Percentiles rank a stretch among this genome's conserved stretches.
Conservation (phyloP, 2,888 invertebrate species). For the Lasioglossum calceatum region DNA sequence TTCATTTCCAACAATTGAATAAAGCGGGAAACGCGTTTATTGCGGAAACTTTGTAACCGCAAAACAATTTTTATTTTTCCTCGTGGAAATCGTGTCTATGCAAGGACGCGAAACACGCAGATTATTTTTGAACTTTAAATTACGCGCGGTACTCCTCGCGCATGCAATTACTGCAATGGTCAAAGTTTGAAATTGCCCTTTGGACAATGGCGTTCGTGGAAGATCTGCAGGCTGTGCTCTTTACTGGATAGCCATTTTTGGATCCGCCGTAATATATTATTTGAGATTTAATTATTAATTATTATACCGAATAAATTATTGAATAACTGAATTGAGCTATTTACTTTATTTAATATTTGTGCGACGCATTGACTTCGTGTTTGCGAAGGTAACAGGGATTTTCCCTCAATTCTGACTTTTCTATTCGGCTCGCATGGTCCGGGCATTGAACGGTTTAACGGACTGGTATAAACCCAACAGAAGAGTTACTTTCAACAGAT, state of each 20-base stretch:
- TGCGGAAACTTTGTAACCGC: not conserved
- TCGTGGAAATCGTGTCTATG: not conserved
- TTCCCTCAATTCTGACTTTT: constrained; percentile 39
- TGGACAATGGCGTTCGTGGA: constrained; percentile 3
- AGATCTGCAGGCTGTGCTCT: constrained; percentile 18
- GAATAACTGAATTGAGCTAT: not conserved
- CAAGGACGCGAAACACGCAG: not conserved
- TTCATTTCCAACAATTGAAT: constrained; percentile 13
- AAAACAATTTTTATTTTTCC: not conserved
- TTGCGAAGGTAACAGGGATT: constrained; percentile 29
- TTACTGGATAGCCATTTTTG: constrained; percentile 37
- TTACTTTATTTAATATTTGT: constrained; percentile 18
- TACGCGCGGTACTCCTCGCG: constrained; percentile 7
- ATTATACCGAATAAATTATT: not conserved
- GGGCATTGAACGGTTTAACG: constrained; percentile 42
- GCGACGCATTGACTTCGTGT: not conserved
- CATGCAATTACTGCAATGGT: constrained; percentile 26
- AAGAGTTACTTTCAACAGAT: constrained; percentile 40
- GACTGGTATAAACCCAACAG: constrained; percentile 37
- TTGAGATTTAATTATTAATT: too few relatives aligned
- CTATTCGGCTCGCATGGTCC: constrained; percentile 6
- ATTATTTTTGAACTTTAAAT: constrained; percentile 32
- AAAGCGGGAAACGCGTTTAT: not conserved
- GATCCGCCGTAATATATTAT: not conserved
- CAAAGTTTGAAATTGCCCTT: constrained; percentile 42